Base-by-base conservation (phyloP, 2,797 vertebrate species). In the Natrix natrix region DNA sequence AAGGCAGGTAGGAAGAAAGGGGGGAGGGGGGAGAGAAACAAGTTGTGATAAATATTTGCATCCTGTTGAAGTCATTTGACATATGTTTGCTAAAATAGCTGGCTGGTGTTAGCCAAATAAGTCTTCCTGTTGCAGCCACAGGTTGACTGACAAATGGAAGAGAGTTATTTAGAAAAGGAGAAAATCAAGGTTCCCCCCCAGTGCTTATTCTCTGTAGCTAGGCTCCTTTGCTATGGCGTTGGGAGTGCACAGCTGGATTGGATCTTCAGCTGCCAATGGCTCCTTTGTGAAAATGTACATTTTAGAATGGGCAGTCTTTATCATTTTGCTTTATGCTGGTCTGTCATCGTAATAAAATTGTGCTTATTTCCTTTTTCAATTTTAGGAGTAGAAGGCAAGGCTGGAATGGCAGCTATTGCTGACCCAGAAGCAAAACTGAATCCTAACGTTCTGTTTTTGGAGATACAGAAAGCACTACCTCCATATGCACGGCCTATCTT, bases 301-400 rank as follows among this genome's bases (percentile, higher is more conserved):
- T 32, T 69, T 14, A 8, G 56, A 26, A 24, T 28, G 13, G 61
- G 55, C 43, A 91, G 28, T n/a, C n/a, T 61, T 69, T 56, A 83
- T 48, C 5, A 24, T 83, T 83, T 83, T 83, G 74, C 74, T 48
- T 83, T 48, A 24, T 48, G 74, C 20, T 83, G 43, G 10, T 24
- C 20, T 83, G 4, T 24, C 20, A 48, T 8, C 37, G 22, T 48
- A 83, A 24, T 48, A 48, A 48, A 12, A 12, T 48, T 63, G 66
- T 32, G 60, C 20, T 14, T 17, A n/a, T 48, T 20, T 61, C 89
- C 22, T 2, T 90, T 20, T 43, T 52, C 59, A 32, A 24, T 93
- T 93, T 0, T 96, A 99, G 99, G 98, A 37, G 98, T 98, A 94
- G 98, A 99, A 92, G 99, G 99, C 26, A 99, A 98, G 94, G 98